These are phyloP conservation scores for Thecophora atra DNA, from an alignment of 2,888 invertebrate species.

Conservation along the genomic window DNA sequence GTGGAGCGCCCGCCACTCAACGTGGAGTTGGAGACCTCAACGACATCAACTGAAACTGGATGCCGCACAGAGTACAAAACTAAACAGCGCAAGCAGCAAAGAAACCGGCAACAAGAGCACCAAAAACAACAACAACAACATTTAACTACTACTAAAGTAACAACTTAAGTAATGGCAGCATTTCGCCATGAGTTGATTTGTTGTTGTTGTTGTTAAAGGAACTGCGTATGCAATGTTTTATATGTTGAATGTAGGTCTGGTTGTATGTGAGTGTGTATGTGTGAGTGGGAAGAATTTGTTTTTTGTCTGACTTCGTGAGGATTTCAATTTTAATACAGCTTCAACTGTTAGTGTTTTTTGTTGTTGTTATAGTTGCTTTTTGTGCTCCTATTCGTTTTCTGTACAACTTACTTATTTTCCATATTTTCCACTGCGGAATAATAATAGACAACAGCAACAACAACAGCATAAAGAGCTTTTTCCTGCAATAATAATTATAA, in stretches of 20 bases:
- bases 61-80: slow-evolving; percentile 1
- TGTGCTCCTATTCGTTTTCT: not conserved
- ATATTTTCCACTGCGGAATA: slow-evolving; percentile 12
- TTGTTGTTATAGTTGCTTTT: not conserved
- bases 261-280: not conserved
- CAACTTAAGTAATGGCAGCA: slow-evolving; percentile 5
- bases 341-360: not conserved
- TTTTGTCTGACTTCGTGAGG: not conserved
- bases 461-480: slow-evolving; percentile 45
- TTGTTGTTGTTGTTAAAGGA: not conserved
- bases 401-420: slow-evolving; percentile 17
- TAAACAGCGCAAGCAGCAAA: not conserved
- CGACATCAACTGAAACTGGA: not conserved
- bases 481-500: slow-evolving; percentile 56
- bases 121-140: slow-evolving; percentile 13
- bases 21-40: slow-evolving; percentile 1
- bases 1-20: not conserved
- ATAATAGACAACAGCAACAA: not conserved
- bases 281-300: not conserved
- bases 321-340: slow-evolving; percentile 2
- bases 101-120: slow-evolving; percentile 13
- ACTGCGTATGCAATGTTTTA: not conserved
- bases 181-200: slow-evolving; percentile 9
- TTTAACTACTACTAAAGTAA: not conserved
- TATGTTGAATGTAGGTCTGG: not conserved